Conservation (phyloP, 2,888 invertebrate genomes). For the Melanchra persicariae region DNA sequence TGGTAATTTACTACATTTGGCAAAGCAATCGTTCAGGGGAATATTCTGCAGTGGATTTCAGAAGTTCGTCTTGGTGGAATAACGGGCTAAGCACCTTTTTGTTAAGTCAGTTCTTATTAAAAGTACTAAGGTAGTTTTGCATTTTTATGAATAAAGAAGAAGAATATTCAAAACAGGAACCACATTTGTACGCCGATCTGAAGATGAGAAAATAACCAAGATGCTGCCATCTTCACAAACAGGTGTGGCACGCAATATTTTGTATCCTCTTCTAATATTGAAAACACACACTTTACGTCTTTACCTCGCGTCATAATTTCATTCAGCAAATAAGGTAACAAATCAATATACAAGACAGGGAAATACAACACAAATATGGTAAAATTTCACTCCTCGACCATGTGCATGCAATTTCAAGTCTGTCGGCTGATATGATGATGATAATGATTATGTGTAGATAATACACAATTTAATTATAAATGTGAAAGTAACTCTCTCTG, state of each 20-base stretch:
- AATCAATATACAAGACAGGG: constrained; percentile 26
- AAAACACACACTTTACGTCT: constrained; percentile 22
- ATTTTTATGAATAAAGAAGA: background rate
- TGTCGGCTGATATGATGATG: no score
- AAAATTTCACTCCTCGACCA: constrained; percentile 50
- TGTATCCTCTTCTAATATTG: constrained; percentile 16
- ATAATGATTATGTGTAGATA: no score
- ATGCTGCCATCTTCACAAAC: constrained; percentile 1
- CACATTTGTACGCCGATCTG: background rate
- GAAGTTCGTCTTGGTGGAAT: background rate
- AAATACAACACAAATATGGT: constrained; percentile 38
- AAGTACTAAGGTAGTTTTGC: no score
- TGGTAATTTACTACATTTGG: no score
- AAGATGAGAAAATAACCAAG: constrained; percentile 1
- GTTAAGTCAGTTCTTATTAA: no score
- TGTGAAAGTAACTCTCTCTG: no score
- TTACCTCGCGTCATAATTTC: constrained; percentile 31
- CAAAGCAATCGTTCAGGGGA: background rate
- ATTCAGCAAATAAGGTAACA: constrained; percentile 46
- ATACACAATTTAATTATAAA: no score
- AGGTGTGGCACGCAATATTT: constrained; percentile 25
- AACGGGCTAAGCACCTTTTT: background rate
- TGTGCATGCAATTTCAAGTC: no score
- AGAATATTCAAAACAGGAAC: constrained; percentile 2
- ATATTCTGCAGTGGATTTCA: background rate